Conservation (phyloP, 2,888 invertebrate genomes). For the Quadriops clusia region DNA sequence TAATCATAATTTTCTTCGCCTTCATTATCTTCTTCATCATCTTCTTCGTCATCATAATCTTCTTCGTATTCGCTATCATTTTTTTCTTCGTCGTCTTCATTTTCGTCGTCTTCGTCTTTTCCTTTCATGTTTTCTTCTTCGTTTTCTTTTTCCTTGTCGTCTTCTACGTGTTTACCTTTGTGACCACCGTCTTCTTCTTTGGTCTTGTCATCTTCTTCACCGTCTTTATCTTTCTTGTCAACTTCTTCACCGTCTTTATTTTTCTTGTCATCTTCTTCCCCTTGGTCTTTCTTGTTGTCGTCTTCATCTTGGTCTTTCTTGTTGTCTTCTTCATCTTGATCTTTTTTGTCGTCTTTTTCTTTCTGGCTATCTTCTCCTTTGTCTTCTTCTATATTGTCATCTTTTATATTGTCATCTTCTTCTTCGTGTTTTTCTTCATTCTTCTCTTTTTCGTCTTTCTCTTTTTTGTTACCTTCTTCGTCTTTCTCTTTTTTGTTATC, state of each 20-base stretch:
- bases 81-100: background rate
- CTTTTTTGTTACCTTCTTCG: background rate
- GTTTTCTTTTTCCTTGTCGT: background rate
- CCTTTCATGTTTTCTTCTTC: too few species aligned
- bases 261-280: background rate
- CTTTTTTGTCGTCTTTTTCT: background rate
- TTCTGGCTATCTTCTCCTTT: background rate
- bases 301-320: background rate
- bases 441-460: too few species aligned
- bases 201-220: background rate
- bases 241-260: background rate
- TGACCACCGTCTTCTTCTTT: background rate
- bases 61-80: background rate
- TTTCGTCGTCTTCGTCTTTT: slow-evolving; percentile 1
- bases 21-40: too few species aligned
- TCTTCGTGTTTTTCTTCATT: background rate
- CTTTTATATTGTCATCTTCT: background rate
- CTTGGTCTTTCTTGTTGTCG: background rate
- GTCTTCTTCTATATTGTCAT: background rate
- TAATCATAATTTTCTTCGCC: too few species aligned
- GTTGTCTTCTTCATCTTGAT: background rate
- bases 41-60: slow-evolving; percentile 1
- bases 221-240: background rate
- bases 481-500: slow-evolving; percentile 1
- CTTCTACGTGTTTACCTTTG: background rate